Evolutionary conservation across 1,140 invertebrate genomes (phyloP), one percentile per base, ranked within the genome.

Genomic region (Stegodyphus dumicola): DNA sequence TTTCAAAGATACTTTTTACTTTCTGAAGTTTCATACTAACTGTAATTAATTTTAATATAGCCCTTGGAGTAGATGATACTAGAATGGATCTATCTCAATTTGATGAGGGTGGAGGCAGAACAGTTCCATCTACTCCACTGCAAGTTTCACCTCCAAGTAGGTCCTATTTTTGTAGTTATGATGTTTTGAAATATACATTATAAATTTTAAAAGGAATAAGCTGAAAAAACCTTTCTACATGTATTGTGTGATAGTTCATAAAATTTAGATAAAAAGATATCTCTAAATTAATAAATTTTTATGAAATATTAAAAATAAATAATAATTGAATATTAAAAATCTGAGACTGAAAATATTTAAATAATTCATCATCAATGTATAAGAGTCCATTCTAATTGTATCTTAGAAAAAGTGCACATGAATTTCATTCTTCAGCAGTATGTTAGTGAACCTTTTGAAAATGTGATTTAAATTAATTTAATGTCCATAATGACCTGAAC

Each of bases 51-150:
- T 33, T 33, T 33, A 33, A 15, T 60, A 10, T 60, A 90, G 90
- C 90, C 54, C 87, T 90, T 66, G 90, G 93, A 6, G 94, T 95
- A 91, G 94, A 95, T 89, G 94, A 95, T 89, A 95, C 94, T 0
- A 92, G 94, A 88, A 93, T 95, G 90, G 95, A 96, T 90, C 90
- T 95, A 85, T 33, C 33, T 33, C 33, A 33, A 3, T 91, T 95
- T 88, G 94, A 94, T 88, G 93, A 94, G 76, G 81, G 92, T 66
- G 93, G 93, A 11, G 90, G 93, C 11, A 90, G 94, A 69, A 94
- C 93, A 90, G 94, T 95, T 11, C 94, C 94, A 0, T 94, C 93
- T 11, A 95, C 94, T 4, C 94, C 95, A 13, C 91, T 94, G 56
- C 94, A 95, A 90, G 93, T 94, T 51, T 95, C 94, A 1, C 94